phyloP scores from a whole-genome alignment of 2,797 vertebrate species.

The Anomalospiza imberbis region DNA sequence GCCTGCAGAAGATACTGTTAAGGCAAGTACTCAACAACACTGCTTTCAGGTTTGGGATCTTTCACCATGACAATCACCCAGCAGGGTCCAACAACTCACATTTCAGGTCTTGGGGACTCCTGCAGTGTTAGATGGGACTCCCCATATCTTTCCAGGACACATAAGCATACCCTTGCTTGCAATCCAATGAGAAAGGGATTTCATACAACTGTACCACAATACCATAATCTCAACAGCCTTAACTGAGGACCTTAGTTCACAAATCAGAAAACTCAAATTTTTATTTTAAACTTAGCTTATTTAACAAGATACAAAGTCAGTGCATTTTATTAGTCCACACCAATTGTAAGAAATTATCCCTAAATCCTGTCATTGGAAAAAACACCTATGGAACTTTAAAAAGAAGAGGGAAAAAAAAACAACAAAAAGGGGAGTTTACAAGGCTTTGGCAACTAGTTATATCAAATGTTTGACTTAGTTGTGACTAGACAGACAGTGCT shows the following conservation, averaged over 20 bases:
- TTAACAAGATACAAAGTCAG: neutral
- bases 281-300: neutral
- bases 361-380: neutral
- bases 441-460: neutral
- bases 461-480: neutral
- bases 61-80: neutral
- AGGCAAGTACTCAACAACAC: accelerated
- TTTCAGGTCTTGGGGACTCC: neutral
- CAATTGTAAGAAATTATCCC: neutral
- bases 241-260: neutral
- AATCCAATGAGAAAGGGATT: neutral
- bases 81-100: neutral
- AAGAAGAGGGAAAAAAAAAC: neutral
- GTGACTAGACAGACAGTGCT: neutral
- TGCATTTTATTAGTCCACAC: neutral
- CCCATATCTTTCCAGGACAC: neutral
- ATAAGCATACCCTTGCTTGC: neutral
- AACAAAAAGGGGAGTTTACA: neutral
- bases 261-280: neutral
- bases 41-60: neutral
- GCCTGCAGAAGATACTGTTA: neutral
- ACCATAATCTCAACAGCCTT: neutral
- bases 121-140: neutral
- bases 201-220: neutral
- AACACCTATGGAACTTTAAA: neutral